phyloP scores from a whole-genome alignment of 2,797 vertebrate genomes.

The Holocentrus rufus region DNA sequence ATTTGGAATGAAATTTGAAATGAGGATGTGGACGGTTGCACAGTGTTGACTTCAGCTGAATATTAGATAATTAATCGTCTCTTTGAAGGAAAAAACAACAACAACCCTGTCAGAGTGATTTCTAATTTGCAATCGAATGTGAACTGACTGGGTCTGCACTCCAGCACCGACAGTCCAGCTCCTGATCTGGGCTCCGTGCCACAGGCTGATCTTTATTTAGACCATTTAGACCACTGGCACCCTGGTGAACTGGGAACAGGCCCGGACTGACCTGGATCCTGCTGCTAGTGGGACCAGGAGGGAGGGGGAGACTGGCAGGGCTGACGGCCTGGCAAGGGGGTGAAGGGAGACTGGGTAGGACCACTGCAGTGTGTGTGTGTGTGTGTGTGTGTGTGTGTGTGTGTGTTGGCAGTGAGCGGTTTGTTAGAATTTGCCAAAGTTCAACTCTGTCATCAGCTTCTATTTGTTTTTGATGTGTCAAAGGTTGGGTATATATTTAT shows the following conservation, averaged over 20 bases:
- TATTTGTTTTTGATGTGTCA: too few relatives aligned
- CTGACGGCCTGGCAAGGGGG: slow-evolving; percentile 28
- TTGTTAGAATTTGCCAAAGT: too few relatives aligned
- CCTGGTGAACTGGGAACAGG: slow-evolving; percentile 7
- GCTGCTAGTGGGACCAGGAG: slow-evolving; percentile 10
- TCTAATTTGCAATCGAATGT: background rate
- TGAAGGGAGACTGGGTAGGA: slow-evolving; percentile 34
- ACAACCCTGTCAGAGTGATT: background rate
- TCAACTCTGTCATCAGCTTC: too few relatives aligned
- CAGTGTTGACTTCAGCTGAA: too few relatives aligned
- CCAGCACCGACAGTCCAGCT: background rate
- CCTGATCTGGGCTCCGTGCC: background rate
- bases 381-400: slow-evolving; percentile 11
- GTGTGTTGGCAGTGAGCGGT: too few relatives aligned
- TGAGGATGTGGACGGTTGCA: too few relatives aligned
- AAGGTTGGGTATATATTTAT: too few relatives aligned
- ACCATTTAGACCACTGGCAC: slow-evolving; percentile 13
- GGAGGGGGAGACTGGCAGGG: slow-evolving; percentile 2
- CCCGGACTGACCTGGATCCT: slow-evolving; percentile 23
- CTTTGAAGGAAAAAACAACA: background rate
- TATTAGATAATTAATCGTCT: too few relatives aligned
- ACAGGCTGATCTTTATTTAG: slow-evolving; percentile 38
- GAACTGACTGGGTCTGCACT: background rate
- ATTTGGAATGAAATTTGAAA: too few relatives aligned
- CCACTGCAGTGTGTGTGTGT: slow-evolving; percentile 23